These are phyloP conservation scores for Calycopis cecrops DNA, from an alignment of 1,140 invertebrate genomes.

Conservation along the genomic window DNA sequence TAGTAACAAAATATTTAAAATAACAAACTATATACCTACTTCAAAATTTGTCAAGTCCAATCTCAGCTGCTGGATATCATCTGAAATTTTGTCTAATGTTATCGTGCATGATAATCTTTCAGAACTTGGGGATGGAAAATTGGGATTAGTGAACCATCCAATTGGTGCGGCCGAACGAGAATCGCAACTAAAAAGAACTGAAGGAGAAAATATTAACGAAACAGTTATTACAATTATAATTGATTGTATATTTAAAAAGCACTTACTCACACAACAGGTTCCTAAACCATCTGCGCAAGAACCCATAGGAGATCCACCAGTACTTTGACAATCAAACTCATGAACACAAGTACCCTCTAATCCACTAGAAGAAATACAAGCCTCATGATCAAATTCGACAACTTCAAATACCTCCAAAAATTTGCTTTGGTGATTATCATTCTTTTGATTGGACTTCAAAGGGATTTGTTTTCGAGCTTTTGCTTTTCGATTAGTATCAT, in stretches of 20 bases:
- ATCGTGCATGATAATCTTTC: constrained; percentile 77
- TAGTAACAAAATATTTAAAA: too few relatives aligned
- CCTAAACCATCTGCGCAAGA: constrained; percentile 84
- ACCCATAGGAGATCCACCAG: constrained; percentile 79
- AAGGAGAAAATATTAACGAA: constrained; percentile 20
- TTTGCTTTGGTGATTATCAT: constrained; percentile 10
- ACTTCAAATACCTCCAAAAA: constrained; percentile 83
- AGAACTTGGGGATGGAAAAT: constrained; percentile 54
- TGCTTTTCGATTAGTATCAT: too few relatives aligned
- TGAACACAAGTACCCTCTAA: constrained; percentile 82
- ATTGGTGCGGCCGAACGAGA: constrained; percentile 35
- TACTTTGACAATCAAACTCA: constrained; percentile 77
- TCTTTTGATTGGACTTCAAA: neutral
- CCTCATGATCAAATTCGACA: constrained; percentile 81
- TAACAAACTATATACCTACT: constrained; percentile 55
- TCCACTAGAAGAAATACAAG: constrained; percentile 74
- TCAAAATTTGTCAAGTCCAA: constrained; percentile 83
- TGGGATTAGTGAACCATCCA: constrained; percentile 63
- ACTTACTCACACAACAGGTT: constrained; percentile 85
- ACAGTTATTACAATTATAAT: neutral
- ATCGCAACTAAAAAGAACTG: constrained; percentile 58
- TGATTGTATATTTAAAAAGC: neutral
- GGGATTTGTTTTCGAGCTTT: too few relatives aligned
- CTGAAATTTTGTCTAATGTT: constrained; percentile 76
- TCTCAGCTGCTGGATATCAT: constrained; percentile 79